Conservation (phyloP, 2,888 invertebrate species). For the Cosmia trapezina region DNA sequence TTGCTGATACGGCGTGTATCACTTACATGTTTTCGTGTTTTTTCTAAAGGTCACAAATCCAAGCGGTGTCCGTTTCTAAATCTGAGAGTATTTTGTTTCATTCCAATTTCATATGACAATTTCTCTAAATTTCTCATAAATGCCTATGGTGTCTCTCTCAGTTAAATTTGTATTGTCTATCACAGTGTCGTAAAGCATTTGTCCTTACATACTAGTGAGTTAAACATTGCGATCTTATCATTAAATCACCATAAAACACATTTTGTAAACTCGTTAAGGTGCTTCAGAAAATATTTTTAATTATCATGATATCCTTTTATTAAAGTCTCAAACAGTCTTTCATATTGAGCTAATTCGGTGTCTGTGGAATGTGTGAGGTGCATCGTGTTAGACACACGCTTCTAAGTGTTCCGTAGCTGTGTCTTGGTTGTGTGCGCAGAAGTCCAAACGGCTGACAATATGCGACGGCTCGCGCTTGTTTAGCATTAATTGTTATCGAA, state of each 20-base stretch:
- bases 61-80: constrained; percentile 72
- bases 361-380: constrained; percentile 86
- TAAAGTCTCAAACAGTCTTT: constrained; percentile 89
- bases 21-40: constrained; percentile 7
- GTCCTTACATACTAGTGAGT: constrained; percentile 90
- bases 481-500: constrained; percentile 85
- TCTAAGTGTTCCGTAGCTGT: constrained; percentile 58
- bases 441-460: constrained; percentile 84
- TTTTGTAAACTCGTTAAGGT: constrained; percentile 87
- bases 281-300: constrained; percentile 88
- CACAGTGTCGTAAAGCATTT: constrained; percentile 90
- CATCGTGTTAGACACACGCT: constrained; percentile 74
- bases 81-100: constrained; percentile 75
- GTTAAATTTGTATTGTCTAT: constrained; percentile 87
- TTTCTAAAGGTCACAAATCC: constrained; percentile 62
- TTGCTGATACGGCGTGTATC: constrained; percentile 4
- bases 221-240: constrained; percentile 87
- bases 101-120: constrained; percentile 74
- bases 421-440: constrained; percentile 83
- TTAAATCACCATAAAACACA: constrained; percentile 88
- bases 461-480: constrained; percentile 85
- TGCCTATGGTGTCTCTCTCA: constrained; percentile 85
- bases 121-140: constrained; percentile 76
- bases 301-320: constrained; percentile 82
- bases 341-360: constrained; percentile 88